Conservation (phyloP, 2,113 vertebrate genomes). For the Pungitius pungitius region DNA sequence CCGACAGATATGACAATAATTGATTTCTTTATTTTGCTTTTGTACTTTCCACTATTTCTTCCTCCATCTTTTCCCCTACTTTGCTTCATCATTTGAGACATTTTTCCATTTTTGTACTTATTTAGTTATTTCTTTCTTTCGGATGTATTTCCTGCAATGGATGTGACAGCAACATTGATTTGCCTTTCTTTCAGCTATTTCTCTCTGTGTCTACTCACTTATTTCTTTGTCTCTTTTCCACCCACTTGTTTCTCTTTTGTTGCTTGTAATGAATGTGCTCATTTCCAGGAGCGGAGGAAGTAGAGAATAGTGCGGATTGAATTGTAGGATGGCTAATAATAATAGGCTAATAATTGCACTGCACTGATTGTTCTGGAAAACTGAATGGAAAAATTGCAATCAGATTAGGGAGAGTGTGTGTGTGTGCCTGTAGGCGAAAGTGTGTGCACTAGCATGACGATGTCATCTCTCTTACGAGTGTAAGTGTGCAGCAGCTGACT, state of each 20-base stretch:
- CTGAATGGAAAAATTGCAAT: too few species aligned
- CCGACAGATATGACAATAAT: conserved; percentile 49
- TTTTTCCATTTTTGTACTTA: conserved; percentile 1
- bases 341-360: conserved; percentile 72
- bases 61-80: conserved; percentile 16
- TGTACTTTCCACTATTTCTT: conserved; percentile 33
- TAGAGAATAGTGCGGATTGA: conserved; percentile 48
- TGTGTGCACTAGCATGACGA: conserved; percentile 39
- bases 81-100: conserved; percentile 1
- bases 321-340: conserved; percentile 70
- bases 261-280: conserved; percentile 33
- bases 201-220: not conserved
- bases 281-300: conserved; percentile 52
- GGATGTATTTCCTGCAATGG: conserved; percentile 13
- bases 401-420: conserved; percentile 59
- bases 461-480: conserved; percentile 64
- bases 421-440: conserved; percentile 23
- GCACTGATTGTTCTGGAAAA: conserved; percentile 72
- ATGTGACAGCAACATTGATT: conserved; percentile 29
- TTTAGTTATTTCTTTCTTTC: not conserved
- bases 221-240: conserved; percentile 39
- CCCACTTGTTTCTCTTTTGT: conserved; percentile 40
- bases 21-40: conserved; percentile 52
- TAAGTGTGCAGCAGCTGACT: conserved; percentile 61
- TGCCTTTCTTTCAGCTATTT: conserved; percentile 16